phyloP scores from a whole-genome alignment of 1,140 invertebrate species.

The Teleopsis dalmanni region DNA sequence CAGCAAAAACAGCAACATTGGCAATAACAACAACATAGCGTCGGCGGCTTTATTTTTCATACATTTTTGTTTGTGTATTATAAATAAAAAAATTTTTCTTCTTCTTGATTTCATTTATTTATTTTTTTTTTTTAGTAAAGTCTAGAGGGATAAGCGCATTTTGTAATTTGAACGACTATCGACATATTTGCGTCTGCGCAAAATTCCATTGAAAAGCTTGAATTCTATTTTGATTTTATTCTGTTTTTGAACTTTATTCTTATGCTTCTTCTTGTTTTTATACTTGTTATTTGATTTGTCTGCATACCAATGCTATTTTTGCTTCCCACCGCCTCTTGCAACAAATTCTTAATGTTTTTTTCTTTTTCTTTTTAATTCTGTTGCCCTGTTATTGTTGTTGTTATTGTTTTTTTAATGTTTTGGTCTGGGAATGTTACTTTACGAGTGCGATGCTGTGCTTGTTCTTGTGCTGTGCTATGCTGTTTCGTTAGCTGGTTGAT shows the following conservation, averaged over 20 bases:
- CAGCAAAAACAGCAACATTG: too few species aligned
- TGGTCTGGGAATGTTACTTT: constrained; percentile 8
- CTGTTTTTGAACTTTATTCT: background rate
- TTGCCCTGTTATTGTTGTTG: background rate
- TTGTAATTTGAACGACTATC: too few species aligned
- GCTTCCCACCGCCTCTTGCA: too few species aligned
- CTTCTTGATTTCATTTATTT: too few species aligned
- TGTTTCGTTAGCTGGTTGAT: too few species aligned
- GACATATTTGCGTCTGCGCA: constrained; percentile 7
- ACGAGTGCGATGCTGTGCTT: background rate
- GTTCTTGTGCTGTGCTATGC: background rate
- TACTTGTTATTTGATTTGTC: background rate
- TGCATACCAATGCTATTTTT: too few species aligned
- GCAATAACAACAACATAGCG: too few species aligned
- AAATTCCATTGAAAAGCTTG: constrained; percentile 9
- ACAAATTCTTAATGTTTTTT: background rate
- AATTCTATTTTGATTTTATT: constrained; percentile 1
- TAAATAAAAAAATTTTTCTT: too few species aligned
- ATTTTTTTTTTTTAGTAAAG: background rate
- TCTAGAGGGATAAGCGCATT: background rate
- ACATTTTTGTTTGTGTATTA: too few species aligned
- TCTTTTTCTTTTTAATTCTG: background rate
- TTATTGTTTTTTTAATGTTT: background rate
- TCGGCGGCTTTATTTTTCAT: too few species aligned
- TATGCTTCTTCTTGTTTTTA: background rate